Conservation (phyloP, 2,113 vertebrate species). For the Lagopus muta region DNA sequence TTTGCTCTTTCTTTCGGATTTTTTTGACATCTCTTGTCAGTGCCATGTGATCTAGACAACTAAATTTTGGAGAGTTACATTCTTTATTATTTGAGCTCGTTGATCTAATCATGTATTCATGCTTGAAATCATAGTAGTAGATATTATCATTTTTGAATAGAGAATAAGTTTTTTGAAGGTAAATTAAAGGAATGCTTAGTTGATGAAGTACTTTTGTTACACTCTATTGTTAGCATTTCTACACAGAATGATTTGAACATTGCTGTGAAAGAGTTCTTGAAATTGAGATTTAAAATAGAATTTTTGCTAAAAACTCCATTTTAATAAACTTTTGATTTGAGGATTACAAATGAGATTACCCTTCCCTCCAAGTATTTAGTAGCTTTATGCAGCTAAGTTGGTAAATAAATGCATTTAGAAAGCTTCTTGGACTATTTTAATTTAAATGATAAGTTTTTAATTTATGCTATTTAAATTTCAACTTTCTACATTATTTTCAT, state of each 20-base stretch:
- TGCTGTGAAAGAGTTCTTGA: not conserved
- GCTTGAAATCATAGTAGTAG: not conserved
- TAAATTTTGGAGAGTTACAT: not conserved
- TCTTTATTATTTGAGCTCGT: not conserved
- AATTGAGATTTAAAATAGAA: not conserved
- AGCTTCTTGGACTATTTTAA: not conserved
- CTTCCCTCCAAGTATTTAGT: not conserved
- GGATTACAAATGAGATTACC: not conserved
- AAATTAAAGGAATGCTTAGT: not conserved
- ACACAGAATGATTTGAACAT: not conserved
- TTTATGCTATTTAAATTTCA: not conserved
- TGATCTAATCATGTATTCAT: not conserved
- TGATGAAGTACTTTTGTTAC: not conserved
- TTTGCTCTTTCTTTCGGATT: not conserved
- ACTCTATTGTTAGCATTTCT: not conserved
- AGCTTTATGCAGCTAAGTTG: not conserved
- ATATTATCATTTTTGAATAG: not conserved
- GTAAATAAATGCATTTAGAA: not conserved
- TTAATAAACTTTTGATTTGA: not conserved
- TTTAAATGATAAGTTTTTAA: not conserved
- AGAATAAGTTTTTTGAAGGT: not conserved
- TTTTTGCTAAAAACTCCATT: not conserved
- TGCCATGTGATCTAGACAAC: accelerated
- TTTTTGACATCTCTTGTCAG: not conserved
- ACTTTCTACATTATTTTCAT: not conserved